Evolutionary conservation across 2,113 vertebrate genomes (phyloP), one percentile per base, ranked within the genome.

Genomic region (Hypomesus transpacificus): DNA sequence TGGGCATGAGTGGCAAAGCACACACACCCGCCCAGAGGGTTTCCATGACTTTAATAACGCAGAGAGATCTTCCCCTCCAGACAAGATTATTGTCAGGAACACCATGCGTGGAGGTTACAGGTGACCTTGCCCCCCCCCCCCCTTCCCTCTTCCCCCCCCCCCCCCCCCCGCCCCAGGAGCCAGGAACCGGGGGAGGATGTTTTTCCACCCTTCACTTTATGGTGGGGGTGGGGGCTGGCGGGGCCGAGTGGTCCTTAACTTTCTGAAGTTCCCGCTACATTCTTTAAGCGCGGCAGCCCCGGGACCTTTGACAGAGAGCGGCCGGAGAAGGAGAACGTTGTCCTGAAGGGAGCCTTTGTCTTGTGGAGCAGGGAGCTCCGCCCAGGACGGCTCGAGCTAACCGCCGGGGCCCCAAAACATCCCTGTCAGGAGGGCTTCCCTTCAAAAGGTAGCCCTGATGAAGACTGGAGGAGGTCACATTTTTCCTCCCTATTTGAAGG

Each of bases 391-490:
- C 39, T 46, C 8, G 39, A 46, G 39, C 39, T 46, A 7, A 46
- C 6, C 39, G 39, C 39, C 39, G 39, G 39, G 9, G 39, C 39
- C 39, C 39, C 0, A 46, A 46, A 46, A 46, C 39, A 5, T 24
- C 2, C 14, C 53, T n/a, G 14, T 14, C 11, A 59, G 39, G 34
- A n/a, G 59, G 59, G 13, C 6, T 22, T 60, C 60, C 34, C 69
- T 66, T 77, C 72, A 75, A 68, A 70, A 28, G 46, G 22, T 18
- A 20, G 21, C 34, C 34, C 63, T 31, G 54, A 72, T 63, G 66
- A 70, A 80, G 6, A 24, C 71, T 28, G 1, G 77, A 75, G 59
- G 79, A 75, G 69, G 79, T 80, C 66, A 70, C 69, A 77, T 71
- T 75, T 70, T 71, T 60, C 58, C 24, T 18, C 63, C n/a, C n/a